Conservation (phyloP, 1,140 invertebrate species). For the Linepithema humile region DNA sequence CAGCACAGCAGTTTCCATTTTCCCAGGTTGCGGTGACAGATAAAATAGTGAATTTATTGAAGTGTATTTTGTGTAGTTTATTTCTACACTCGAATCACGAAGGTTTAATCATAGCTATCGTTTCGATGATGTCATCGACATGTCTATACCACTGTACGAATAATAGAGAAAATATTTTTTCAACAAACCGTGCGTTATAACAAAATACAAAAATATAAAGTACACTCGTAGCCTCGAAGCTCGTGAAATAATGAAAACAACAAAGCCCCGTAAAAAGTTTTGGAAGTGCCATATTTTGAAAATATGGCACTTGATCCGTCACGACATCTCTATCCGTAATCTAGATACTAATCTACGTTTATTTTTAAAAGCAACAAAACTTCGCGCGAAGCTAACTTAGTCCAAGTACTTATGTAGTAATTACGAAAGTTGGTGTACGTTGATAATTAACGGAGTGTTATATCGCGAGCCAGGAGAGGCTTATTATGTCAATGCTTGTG, state of each 20-base stretch:
- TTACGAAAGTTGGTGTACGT: constrained; percentile 12
- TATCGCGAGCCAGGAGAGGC: neutral
- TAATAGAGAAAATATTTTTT: constrained; percentile 23
- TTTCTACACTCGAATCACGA: neutral
- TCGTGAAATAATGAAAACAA: neutral
- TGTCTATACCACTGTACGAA: neutral
- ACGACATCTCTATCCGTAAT: neutral
- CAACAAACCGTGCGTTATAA: neutral
- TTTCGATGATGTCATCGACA: constrained; percentile 13
- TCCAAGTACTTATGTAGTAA: neutral
- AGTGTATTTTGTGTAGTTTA: neutral
- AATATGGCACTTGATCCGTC: neutral
- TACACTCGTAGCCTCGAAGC: neutral
- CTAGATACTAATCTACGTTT: neutral
- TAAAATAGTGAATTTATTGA: neutral
- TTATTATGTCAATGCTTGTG: constrained; percentile 46
- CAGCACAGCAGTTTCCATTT: neutral
- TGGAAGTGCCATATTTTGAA: neutral
- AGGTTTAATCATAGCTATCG: constrained; percentile 5
- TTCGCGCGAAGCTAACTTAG: neutral
- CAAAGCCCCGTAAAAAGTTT: neutral
- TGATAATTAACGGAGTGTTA: constrained; percentile 38
- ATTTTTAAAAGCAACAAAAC: neutral
- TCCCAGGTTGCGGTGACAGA: neutral
- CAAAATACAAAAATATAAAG: neutral